Conservation (phyloP, 2,797 vertebrate genomes). For the Tapera naevia region DNA sequence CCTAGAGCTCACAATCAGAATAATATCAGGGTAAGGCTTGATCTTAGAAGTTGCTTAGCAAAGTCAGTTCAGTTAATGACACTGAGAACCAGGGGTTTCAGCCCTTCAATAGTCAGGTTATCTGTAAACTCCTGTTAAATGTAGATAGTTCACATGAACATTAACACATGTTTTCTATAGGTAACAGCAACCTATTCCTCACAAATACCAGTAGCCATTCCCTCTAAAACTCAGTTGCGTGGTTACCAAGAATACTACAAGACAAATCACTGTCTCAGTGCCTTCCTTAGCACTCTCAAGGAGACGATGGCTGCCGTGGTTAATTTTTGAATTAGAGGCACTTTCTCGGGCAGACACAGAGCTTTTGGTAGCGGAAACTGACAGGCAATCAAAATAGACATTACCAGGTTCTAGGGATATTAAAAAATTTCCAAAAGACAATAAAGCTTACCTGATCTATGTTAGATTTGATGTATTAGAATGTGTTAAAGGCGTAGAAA, state of each 20-base stretch:
- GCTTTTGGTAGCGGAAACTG: slow-evolving; percentile 18
- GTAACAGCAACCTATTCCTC: neutral
- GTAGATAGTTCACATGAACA: neutral
- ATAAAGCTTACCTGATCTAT: slow-evolving; percentile 71
- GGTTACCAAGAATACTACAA: neutral
- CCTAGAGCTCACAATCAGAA: neutral
- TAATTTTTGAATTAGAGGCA: neutral
- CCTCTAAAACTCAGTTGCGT: neutral
- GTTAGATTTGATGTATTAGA: slow-evolving; percentile 74
- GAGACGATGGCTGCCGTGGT: neutral
- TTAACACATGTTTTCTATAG: neutral
- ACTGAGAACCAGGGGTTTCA: neutral
- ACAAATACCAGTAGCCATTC: neutral
- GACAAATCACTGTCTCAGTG: neutral
- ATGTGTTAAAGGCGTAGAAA: slow-evolving; percentile 76
- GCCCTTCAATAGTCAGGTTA: neutral
- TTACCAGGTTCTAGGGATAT: neutral
- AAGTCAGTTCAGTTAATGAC: neutral
- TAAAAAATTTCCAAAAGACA: slow-evolving; percentile 54
- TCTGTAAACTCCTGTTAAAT: neutral
- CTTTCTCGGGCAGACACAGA: neutral
- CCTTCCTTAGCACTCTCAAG: neutral
- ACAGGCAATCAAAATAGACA: slow-evolving; percentile 30
- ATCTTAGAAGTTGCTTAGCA: neutral
- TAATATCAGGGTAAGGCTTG: neutral